Evolutionary conservation across 2,888 invertebrate genomes (phyloP), one percentile per base, ranked within the genome.

Genomic region (Drosophila robusta): DNA sequence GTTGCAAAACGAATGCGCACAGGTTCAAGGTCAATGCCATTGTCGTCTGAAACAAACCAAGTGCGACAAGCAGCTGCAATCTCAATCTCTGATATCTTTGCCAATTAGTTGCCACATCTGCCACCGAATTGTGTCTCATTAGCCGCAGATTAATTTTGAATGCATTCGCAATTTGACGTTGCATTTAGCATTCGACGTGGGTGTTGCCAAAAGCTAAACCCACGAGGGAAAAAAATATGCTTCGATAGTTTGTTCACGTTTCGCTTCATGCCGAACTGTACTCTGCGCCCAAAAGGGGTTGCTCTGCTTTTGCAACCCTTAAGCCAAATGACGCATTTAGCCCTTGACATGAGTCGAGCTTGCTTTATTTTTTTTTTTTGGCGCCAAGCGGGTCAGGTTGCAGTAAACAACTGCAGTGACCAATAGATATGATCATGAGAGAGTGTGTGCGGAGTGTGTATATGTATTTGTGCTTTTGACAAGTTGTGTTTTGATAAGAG

Each of bases 131-230:
- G 74, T 85, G 89, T 79, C 85, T 85, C 89, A 85, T 85, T 88
- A 85, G 78, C 77, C 50, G 42, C 41, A 83, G 82, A 85, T 85
- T 87, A 85, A 88, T 85, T 73, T 87, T 72, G 68, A 86, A 70
- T 86, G 70, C 80, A 67, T 55, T 70, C 52, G 61, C 71, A 80
- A 88, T 85, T 80, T 78, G 70, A 74, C 71, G 75, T 72, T 70
- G 70, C 75, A 75, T 80, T 83, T 70, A 61, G 62, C 61, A 39
- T 18, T 24, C 46, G 44, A 74, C 34, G 81, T 81, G 81, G 80
- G 79, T 36, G 80, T 51, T 51, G 76, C 74, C 76, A 75, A 75
- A 63, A 64, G 42, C 2, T 4, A 9, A 8, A 39, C 4, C 14
- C 8, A 11, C 39, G 1, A 14, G 2, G 1, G 18, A 12, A 1